phyloP scores from a whole-genome alignment of 2,113 vertebrate genomes.

The Zingel zingel region DNA sequence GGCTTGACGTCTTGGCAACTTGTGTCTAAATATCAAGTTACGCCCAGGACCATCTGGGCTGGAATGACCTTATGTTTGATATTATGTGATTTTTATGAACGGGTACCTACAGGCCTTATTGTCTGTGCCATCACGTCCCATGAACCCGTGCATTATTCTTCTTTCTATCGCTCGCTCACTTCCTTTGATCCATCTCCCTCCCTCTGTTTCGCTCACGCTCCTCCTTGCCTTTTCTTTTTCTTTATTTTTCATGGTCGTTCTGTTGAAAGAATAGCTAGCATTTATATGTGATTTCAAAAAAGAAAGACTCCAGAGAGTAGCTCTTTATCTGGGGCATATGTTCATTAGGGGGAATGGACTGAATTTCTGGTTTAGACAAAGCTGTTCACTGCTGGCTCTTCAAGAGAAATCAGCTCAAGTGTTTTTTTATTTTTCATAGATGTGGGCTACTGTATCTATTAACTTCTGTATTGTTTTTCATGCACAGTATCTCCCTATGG shows the following conservation, averaged over 20 bases:
- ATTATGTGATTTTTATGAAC: constrained; percentile 49
- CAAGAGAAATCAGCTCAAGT: constrained; percentile 61
- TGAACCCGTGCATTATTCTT: constrained; percentile 34
- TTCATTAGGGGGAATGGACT: constrained; percentile 68
- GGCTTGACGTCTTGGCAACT: constrained; percentile 35
- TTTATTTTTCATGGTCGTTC: constrained; percentile 61
- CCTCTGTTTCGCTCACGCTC: constrained; percentile 5
- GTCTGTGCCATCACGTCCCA: constrained; percentile 13
- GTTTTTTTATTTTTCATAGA: constrained; percentile 50
- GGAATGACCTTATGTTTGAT: constrained; percentile 54
- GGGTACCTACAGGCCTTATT: constrained; percentile 27
- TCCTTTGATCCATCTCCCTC: constrained; percentile 53
- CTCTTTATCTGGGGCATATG: constrained; percentile 67
- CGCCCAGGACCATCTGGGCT: constrained; percentile 26
- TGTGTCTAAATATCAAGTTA: constrained; percentile 58
- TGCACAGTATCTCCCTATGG: constrained; percentile 14
- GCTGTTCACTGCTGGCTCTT: constrained; percentile 50
- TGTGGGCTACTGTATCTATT: constrained; percentile 33
- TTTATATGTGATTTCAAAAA: constrained; percentile 62
- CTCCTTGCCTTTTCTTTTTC: constrained; percentile 48
- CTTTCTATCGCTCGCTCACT: constrained; percentile 1
- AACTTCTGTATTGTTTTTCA: constrained; percentile 34
- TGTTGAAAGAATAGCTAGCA: constrained; percentile 51
- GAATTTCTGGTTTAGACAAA: constrained; percentile 55
- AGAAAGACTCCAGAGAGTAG: constrained; percentile 51